phyloP scores from a whole-genome alignment of 2,797 vertebrate genomes.

The Poeciliopsis turneri region DNA sequence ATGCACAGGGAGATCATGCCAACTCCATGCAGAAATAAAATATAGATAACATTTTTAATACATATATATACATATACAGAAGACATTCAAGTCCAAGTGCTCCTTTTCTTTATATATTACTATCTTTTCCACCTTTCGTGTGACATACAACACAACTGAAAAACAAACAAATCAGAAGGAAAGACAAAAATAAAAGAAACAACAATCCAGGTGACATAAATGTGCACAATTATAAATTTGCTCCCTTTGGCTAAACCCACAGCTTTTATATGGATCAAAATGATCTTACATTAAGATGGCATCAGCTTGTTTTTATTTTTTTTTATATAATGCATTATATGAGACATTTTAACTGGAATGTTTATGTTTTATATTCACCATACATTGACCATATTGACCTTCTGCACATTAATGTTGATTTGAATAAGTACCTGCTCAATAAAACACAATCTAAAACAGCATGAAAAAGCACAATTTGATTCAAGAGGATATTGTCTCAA shows the following conservation, averaged over 20 bases:
- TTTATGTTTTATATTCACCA: background rate
- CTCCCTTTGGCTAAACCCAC: background rate
- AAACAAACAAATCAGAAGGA: background rate
- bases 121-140: background rate
- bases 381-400: background rate
- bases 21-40: background rate
- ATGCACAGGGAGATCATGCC: too few relatives aligned
- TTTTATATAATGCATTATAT: background rate
- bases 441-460: background rate
- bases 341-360: background rate
- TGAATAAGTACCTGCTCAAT: background rate
- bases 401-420: background rate
- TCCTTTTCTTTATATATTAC: background rate
- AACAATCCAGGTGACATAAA: background rate
- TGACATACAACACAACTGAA: background rate
- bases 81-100: background rate
- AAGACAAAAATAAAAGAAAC: background rate
- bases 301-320: background rate
- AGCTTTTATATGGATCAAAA: background rate
- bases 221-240: background rate
- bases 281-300: background rate
- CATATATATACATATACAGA: background rate
- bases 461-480: background rate
- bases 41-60: background rate
- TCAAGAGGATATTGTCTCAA: background rate